Evolutionary conservation across 1,140 invertebrate genomes (phyloP).

Genomic region (Monomorium pharaonis): DNA sequence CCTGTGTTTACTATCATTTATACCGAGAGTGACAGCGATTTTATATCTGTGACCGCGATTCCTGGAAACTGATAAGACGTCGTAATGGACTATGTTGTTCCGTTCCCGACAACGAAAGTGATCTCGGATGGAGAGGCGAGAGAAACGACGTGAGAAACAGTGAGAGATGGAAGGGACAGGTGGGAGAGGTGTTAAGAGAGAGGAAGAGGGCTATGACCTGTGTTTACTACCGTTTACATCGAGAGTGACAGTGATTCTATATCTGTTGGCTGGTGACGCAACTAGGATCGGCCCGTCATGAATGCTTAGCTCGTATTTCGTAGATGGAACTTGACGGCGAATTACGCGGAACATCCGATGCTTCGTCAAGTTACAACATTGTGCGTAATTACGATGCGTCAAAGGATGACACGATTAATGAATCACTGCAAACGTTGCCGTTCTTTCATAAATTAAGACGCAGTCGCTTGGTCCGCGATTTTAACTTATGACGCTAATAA

Average conservation of each 20-base stretch:
- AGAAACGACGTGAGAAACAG: slow-evolving; percentile 15
- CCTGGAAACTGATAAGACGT: slow-evolving; percentile 25
- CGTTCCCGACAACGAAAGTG: slow-evolving; percentile 31
- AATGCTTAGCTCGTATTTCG: slow-evolving; percentile 55
- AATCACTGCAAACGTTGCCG: slow-evolving; percentile 5
- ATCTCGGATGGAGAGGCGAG: slow-evolving; percentile 9
- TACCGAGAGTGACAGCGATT: slow-evolving; percentile 71
- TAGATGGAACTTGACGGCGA: slow-evolving; percentile 53
- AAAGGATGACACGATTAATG: neutral
- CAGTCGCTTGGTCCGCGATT: neutral
- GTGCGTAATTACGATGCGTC: slow-evolving; percentile 11
- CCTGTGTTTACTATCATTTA: slow-evolving; percentile 66
- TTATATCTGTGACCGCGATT: slow-evolving; percentile 66
- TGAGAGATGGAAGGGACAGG: neutral
- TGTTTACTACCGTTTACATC: slow-evolving; percentile 64
- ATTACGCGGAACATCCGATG: neutral
- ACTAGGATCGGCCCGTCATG: slow-evolving; percentile 64
- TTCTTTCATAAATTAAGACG: neutral
- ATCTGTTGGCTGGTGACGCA: slow-evolving; percentile 67
- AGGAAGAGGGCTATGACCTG: slow-evolving; percentile 67
- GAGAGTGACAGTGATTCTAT: slow-evolving; percentile 74
- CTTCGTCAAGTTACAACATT: slow-evolving; percentile 17
- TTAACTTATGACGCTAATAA: neutral
- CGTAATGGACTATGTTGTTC: slow-evolving; percentile 22
- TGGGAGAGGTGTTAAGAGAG: slow-evolving; percentile 34